phyloP scores from a whole-genome alignment of 2,797 vertebrate species.

The Xiphophorus birchmanni region DNA sequence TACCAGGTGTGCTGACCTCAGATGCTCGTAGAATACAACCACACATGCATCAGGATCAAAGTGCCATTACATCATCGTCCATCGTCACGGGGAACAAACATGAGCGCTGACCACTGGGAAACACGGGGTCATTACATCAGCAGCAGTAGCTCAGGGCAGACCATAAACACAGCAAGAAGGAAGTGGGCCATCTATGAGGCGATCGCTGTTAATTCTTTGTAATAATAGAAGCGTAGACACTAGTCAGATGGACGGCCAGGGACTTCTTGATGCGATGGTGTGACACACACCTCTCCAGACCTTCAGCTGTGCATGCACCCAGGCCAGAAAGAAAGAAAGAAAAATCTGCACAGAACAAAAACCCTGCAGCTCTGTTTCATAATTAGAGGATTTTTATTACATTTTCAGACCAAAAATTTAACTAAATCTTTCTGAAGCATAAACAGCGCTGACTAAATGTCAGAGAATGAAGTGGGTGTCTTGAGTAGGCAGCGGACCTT shows the following conservation, averaged over 20 bases:
- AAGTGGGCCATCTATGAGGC: constrained; percentile 33
- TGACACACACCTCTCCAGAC: constrained; percentile 50
- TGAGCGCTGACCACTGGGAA: constrained; percentile 58
- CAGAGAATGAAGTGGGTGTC: constrained; percentile 38
- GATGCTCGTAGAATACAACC: background rate
- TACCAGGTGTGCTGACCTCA: background rate
- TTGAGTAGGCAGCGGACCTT: constrained; percentile 33
- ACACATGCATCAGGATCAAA: constrained; percentile 31
- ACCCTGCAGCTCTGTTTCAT: constrained; percentile 6
- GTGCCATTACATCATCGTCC: constrained; percentile 61
- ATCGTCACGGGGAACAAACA: constrained; percentile 38
- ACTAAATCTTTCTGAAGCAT: constrained; percentile 16
- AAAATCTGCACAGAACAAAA: constrained; percentile 2
- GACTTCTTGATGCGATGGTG: constrained; percentile 53
- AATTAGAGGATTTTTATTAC: background rate
- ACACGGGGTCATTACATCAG: constrained; percentile 70
- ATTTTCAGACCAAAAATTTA: background rate
- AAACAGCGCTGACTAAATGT: constrained; percentile 23
- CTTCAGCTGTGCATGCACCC: constrained; percentile 22
- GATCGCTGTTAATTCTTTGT: constrained; percentile 52
- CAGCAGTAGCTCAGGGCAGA: constrained; percentile 46
- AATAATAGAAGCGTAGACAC: constrained; percentile 46
- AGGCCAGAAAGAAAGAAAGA: constrained; percentile 15
- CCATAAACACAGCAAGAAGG: constrained; percentile 45
- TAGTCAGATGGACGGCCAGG: constrained; percentile 42